A percentile compares a stretch with the other conserved stretches of the same genome.
Evolutionary conservation across 2,888 invertebrate genomes (phyloP).

Genomic region (Acronicta psi): DNA sequence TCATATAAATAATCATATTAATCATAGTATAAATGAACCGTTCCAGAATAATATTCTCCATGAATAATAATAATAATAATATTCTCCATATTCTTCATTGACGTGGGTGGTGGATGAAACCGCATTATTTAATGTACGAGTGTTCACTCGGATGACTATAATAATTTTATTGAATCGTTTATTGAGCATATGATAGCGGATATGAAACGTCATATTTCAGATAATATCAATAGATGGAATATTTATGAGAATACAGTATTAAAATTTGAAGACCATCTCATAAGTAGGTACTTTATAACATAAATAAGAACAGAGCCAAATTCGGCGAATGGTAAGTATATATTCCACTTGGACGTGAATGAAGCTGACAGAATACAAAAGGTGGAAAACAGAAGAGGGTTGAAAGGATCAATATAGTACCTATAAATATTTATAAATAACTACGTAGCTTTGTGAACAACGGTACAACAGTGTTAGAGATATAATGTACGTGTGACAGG

Average conservation of each 20-base stretch:
- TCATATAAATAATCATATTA: too few relatives aligned
- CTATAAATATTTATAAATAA: conserved; percentile 29
- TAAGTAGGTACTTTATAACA: conserved; percentile 9
- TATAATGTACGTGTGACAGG: conserved; percentile 19
- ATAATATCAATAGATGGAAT: not conserved
- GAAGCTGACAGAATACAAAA: conserved; percentile 39
- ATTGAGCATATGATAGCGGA: not conserved
- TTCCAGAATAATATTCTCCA: not conserved
- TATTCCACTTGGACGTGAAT: conserved; percentile 36
- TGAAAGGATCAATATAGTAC: conserved; percentile 23
- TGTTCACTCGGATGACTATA: too few relatives aligned
- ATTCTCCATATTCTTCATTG: not conserved
- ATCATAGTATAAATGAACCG: not conserved
- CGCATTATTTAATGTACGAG: not conserved
- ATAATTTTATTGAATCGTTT: conserved; percentile 4
- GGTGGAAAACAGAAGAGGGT: conserved; percentile 19
- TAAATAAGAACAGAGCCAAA: conserved; percentile 26
- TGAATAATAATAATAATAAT: not conserved
- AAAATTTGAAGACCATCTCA: conserved; percentile 13
- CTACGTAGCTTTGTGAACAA: not conserved
- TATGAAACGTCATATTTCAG: too few relatives aligned
- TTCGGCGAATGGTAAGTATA: conserved; percentile 37
- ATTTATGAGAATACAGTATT: conserved; percentile 9
- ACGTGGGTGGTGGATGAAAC: not conserved
- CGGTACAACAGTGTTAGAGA: not conserved